Evolutionary conservation across 2,888 invertebrate species (phyloP).

Genomic region (Hybos culiciformis): DNA sequence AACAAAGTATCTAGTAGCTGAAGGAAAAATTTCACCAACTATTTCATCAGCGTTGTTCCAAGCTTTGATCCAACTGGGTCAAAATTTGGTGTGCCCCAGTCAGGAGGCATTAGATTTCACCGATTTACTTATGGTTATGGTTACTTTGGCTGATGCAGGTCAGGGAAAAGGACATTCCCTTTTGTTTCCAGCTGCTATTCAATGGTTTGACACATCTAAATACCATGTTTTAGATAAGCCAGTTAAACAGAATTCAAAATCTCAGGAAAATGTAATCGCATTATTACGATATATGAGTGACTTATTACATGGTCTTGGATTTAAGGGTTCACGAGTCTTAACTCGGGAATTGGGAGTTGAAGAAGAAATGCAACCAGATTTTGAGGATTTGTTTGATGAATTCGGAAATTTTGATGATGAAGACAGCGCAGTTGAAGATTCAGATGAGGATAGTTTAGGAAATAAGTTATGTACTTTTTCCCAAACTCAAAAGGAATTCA

Average conservation of each 20-base stretch:
- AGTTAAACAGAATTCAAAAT: constrained; percentile 16
- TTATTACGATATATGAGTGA: constrained; percentile 76
- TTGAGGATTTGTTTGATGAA: constrained; percentile 77
- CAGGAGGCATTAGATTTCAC: constrained; percentile 62
- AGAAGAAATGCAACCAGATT: constrained; percentile 56
- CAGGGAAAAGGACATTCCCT: constrained; percentile 61
- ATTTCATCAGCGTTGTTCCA: constrained; percentile 44
- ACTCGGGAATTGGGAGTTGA: constrained; percentile 75
- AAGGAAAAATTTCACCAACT: constrained; percentile 35
- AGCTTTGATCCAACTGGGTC: constrained; percentile 60
- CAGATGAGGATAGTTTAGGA: constrained; percentile 34
- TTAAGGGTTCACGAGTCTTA: constrained; percentile 38
- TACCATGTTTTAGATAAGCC: constrained; percentile 27
- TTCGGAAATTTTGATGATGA: constrained; percentile 84
- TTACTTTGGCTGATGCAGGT: constrained; percentile 73
- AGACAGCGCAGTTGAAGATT: constrained; percentile 71
- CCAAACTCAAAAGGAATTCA: constrained; percentile 92
- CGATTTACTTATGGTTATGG: constrained; percentile 65
- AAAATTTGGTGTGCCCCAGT: constrained; percentile 46
- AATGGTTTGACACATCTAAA: constrained; percentile 67
- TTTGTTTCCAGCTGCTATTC: constrained; percentile 62
- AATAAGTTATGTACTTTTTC: constrained; percentile 89
- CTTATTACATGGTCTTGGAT: constrained; percentile 34
- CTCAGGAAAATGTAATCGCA: constrained; percentile 62
- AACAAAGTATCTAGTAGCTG: constrained; percentile 58